These are phyloP conservation scores for Chionis minor DNA, from an alignment of 2,113 vertebrate genomes.

Conservation along the genomic window DNA sequence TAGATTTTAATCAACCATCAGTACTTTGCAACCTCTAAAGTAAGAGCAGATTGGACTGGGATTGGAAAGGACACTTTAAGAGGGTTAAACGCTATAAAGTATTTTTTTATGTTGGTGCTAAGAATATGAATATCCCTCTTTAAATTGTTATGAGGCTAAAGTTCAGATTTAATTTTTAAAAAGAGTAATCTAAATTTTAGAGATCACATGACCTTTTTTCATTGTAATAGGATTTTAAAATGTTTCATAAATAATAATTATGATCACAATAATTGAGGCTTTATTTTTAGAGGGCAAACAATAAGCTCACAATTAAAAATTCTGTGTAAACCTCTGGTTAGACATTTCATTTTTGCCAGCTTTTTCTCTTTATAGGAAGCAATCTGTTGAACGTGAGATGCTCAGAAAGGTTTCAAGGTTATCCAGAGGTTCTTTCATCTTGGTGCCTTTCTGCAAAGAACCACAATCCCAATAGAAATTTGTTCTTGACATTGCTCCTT, in stretches of 20 bases:
- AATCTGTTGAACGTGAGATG: not conserved
- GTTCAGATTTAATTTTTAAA: not conserved
- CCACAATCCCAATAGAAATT: not conserved
- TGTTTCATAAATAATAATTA: not conserved
- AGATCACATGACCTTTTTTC: not conserved
- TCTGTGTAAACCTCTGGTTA: not conserved
- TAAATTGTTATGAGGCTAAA: not conserved
- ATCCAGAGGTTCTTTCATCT: not conserved
- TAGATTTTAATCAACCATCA: slow-evolving; percentile 51
- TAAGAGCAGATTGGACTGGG: slow-evolving; percentile 17
- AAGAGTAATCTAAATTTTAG: not conserved
- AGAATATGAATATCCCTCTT: not conserved
- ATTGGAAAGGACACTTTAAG: slow-evolving; percentile 26
- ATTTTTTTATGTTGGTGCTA: not conserved
- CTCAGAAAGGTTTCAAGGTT: not conserved
- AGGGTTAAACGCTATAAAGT: not conserved
- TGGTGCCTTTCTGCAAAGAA: not conserved
- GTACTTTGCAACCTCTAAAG: slow-evolving; percentile 9
- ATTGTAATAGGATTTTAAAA: not conserved
- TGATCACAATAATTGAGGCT: not conserved
- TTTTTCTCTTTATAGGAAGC: not conserved
- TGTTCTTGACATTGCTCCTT: not conserved
- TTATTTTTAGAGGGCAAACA: not conserved
- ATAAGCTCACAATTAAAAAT: not conserved
- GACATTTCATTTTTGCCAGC: not conserved